These are phyloP conservation scores for Chrysolina haemoptera DNA, from an alignment of 2,888 invertebrate genomes.

Conservation along the genomic window DNA sequence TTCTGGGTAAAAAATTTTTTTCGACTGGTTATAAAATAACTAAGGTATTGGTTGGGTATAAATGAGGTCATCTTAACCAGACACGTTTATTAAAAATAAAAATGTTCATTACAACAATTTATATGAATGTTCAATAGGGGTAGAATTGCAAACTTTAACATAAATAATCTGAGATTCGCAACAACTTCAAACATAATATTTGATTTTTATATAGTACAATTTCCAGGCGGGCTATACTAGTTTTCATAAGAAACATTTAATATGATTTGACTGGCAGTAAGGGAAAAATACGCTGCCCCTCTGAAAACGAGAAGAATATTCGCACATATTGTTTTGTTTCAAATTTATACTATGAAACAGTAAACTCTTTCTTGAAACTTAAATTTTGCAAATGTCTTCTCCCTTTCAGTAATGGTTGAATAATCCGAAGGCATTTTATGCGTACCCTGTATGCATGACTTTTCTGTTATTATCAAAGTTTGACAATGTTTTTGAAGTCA, in stretches of 20 bases:
- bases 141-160: conserved; percentile 10
- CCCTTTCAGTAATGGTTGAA: too few relatives aligned
- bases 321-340: neutral
- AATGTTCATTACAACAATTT: conserved; percentile 17
- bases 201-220: neutral
- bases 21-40: too few relatives aligned
- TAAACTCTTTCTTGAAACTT: too few relatives aligned
- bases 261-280: conserved; percentile 11
- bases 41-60: too few relatives aligned
- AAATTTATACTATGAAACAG: too few relatives aligned
- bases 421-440: neutral
- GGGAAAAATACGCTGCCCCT: neutral
- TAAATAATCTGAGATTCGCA: conserved; percentile 23
- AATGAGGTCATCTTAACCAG: neutral
- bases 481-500: neutral
- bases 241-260: neutral
- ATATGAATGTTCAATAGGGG: conserved; percentile 5
- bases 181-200: conserved; percentile 19
- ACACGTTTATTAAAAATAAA: conserved; percentile 19
- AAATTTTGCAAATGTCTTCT: too few relatives aligned
- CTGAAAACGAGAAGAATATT: neutral
- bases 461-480: too few relatives aligned
- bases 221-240: neutral
- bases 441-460: neutral
- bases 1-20: too few relatives aligned